A percentile compares a stretch with the other conserved stretches of the same genome.
Evolutionary conservation across 2,888 invertebrate species (phyloP).

Genomic region (Trissoscelio sp.): DNA sequence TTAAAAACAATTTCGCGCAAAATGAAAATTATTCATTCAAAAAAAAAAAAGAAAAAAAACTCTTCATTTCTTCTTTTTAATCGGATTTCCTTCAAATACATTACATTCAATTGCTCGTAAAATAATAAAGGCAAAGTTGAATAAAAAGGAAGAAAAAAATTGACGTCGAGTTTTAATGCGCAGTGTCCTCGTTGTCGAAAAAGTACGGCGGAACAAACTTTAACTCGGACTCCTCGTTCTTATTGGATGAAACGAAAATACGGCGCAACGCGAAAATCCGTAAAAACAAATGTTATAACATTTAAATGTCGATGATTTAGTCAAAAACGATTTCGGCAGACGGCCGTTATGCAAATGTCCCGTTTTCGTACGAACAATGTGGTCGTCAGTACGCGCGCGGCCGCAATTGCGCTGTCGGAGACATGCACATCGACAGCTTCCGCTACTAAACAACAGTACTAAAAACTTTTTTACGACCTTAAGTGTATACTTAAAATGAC

Average conservation of each 20-base stretch:
- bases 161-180: constrained; percentile 20
- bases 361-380: constrained; percentile 68
- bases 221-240: constrained; percentile 39
- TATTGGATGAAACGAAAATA: constrained; percentile 35
- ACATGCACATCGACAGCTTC: constrained; percentile 69
- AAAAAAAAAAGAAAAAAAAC: no score
- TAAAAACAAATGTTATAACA: constrained; percentile 64
- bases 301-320: constrained; percentile 67
- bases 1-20: constrained; percentile 43
- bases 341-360: constrained; percentile 68
- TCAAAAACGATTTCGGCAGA: constrained; percentile 56
- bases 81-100: constrained; percentile 25
- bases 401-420: constrained; percentile 61
- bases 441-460: constrained; percentile 71
- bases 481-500: constrained; percentile 70
- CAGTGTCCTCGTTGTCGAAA: constrained; percentile 32
- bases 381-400: constrained; percentile 61
- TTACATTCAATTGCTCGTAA: constrained; percentile 52
- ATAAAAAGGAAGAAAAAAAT: constrained; percentile 14
- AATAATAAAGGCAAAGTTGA: constrained; percentile 41
- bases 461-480: constrained; percentile 70
- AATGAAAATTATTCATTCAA: constrained; percentile 43
- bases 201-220: constrained; percentile 41
- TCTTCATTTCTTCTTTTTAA: constrained; percentile 17
- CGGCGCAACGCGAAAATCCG: constrained; percentile 48